Percentiles rank a stretch among this genome's conserved stretches.
phyloP scores from a whole-genome alignment of 2,888 invertebrate species.

The Drymonia ruficornis region DNA sequence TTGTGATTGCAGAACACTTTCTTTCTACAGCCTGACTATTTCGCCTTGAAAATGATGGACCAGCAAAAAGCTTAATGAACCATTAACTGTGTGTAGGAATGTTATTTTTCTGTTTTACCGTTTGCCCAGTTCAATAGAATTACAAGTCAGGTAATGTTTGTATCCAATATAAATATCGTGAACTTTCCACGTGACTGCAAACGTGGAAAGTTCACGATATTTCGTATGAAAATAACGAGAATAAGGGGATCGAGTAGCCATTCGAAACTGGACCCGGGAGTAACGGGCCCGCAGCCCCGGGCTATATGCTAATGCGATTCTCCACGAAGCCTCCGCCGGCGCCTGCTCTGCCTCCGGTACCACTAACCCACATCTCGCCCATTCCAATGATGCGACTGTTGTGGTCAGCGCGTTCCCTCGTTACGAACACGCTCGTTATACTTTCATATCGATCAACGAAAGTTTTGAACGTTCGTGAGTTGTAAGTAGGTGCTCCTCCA shows the following conservation, averaged over 20 bases:
- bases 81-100: too few species aligned
- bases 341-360: slow-evolving; percentile 64
- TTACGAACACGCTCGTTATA: slow-evolving; percentile 75
- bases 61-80: too few species aligned
- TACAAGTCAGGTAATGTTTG: neutral
- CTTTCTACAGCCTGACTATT: too few species aligned
- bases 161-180: too few species aligned
- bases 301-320: slow-evolving; percentile 77
- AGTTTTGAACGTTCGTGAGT: slow-evolving; percentile 63
- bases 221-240: slow-evolving; percentile 61
- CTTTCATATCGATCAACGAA: slow-evolving; percentile 80
- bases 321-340: slow-evolving; percentile 52
- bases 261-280: slow-evolving; percentile 69
- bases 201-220: too few species aligned
- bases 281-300: slow-evolving; percentile 72
- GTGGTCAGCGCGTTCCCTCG: slow-evolving; percentile 69
- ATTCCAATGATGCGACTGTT: slow-evolving; percentile 72
- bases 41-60: too few species aligned
- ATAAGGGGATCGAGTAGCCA: slow-evolving; percentile 69
- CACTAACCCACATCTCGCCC: slow-evolving; percentile 79
- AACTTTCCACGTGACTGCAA: too few species aligned
- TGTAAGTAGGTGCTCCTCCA: slow-evolving; percentile 50
- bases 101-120: too few species aligned
- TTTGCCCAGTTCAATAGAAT: too few species aligned
- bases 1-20: too few species aligned